phyloP scores from a whole-genome alignment of 2,113 vertebrate genomes.

The Pipra filicauda region DNA sequence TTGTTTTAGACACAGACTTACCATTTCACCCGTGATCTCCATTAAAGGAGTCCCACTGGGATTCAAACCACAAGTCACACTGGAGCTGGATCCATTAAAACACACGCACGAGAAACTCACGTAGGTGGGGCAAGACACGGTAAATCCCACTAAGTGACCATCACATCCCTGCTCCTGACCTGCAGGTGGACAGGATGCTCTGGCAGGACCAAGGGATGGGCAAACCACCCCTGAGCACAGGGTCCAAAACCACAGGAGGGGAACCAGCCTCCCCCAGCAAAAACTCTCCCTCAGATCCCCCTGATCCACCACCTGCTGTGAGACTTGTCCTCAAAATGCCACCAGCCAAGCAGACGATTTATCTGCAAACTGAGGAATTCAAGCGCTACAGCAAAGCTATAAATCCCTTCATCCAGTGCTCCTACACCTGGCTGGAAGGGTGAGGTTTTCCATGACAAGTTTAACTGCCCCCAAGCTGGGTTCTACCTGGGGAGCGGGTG shows the following conservation, averaged over 20 bases:
- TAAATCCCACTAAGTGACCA: fast-evolving
- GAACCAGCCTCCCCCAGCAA: background rate
- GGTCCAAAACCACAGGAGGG: background rate
- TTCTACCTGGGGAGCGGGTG: constrained; percentile 88
- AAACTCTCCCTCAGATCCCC: background rate
- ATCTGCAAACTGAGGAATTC: background rate
- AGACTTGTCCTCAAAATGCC: background rate
- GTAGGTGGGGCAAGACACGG: background rate
- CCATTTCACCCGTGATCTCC: background rate
- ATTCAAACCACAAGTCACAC: background rate
- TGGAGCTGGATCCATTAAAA: background rate
- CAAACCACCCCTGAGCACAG: background rate
- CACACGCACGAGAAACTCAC: fast-evolving
- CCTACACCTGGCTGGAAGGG: background rate
- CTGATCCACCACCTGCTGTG: fast-evolving
- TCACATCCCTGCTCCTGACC: background rate
- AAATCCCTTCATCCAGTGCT: background rate
- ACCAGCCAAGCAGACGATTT: background rate
- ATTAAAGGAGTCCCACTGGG: background rate
- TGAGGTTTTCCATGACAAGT: fast-evolving
- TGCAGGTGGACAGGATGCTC: background rate
- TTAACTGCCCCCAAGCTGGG: background rate
- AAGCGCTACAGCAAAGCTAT: background rate
- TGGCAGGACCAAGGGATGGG: background rate
- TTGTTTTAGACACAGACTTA: background rate